A percentile compares a stretch with the other conserved stretches of the same genome.
These are phyloP conservation scores for Zaprionus capensis DNA, from an alignment of 1,140 invertebrate species.

Conservation along the genomic window DNA sequence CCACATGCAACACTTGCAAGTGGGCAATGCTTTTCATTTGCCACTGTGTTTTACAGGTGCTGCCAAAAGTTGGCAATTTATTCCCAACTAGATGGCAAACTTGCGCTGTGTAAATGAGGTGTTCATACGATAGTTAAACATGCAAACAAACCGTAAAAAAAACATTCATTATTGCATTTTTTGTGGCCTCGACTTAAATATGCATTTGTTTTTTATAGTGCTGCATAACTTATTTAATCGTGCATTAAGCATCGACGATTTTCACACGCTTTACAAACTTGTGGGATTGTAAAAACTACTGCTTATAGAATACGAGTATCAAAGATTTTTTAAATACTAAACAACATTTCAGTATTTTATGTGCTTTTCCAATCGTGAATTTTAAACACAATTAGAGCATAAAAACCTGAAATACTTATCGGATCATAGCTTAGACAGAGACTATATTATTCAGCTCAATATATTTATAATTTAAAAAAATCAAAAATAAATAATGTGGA, in stretches of 20 bases:
- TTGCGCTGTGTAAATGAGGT: constrained; percentile 13
- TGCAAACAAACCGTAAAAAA: neutral
- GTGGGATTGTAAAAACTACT: neutral
- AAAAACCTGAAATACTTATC: neutral
- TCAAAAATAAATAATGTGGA: neutral
- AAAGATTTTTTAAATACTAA: neutral
- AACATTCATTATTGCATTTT: constrained; percentile 23
- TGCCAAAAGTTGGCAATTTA: constrained; percentile 14
- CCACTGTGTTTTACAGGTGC: constrained; percentile 18
- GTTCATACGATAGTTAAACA: constrained; percentile 5
- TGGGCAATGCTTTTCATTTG: constrained; percentile 32
- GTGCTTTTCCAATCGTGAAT: neutral
- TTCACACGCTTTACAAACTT: neutral
- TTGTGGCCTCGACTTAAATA: neutral
- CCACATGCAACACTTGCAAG: constrained; percentile 36
- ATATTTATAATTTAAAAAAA: neutral
- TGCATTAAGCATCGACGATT: neutral
- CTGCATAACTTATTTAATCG: constrained; percentile 4
- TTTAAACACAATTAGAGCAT: neutral
- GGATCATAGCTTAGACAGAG: neutral
- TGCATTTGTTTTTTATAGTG: neutral
- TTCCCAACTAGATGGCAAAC: constrained; percentile 16
- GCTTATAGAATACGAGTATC: neutral
- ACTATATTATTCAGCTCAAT: neutral
- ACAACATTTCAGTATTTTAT: neutral